A percentile compares a stretch with the other conserved stretches of the same genome.
Conservation (phyloP, 2,797 vertebrate species). For the Mycteria americana region DNA sequence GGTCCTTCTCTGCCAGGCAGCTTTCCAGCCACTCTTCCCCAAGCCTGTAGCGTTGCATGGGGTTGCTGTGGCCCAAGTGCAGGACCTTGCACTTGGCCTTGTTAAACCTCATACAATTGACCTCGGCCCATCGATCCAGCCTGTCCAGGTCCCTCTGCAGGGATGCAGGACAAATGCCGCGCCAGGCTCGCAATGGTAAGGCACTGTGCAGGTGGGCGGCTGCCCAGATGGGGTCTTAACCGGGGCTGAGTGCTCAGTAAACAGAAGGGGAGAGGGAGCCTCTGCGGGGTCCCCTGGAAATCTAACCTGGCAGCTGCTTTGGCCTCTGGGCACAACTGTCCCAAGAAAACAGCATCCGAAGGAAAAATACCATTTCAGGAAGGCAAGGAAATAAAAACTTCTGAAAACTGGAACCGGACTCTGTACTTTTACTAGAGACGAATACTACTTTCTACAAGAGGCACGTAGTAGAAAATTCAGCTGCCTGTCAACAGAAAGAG, state of each 20-base stretch:
- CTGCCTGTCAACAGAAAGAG: background rate
- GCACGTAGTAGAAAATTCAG: background rate
- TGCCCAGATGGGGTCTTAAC: background rate
- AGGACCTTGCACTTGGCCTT: too few relatives aligned
- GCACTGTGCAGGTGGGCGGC: background rate
- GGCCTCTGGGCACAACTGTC: background rate
- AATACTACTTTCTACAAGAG: background rate
- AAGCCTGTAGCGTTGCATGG: too few relatives aligned
- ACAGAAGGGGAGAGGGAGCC: background rate
- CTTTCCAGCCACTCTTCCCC: too few relatives aligned
- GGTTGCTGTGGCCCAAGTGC: too few relatives aligned
- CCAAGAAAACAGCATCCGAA: background rate
- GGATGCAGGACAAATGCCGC: too few relatives aligned
- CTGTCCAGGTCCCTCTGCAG: too few relatives aligned
- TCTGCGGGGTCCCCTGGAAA: background rate
- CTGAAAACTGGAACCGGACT: background rate
- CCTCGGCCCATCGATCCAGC: too few relatives aligned
- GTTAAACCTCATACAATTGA: too few relatives aligned
- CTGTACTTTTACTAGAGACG: fast-evolving
- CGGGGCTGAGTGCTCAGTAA: background rate
- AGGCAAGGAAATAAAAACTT: background rate
- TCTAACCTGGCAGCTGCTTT: background rate
- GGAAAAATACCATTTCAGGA: background rate
- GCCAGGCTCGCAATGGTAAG: background rate
- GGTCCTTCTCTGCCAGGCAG: too few relatives aligned